Evolutionary conservation across 2,113 vertebrate genomes (phyloP).

Genomic region (Numida meleagris): DNA sequence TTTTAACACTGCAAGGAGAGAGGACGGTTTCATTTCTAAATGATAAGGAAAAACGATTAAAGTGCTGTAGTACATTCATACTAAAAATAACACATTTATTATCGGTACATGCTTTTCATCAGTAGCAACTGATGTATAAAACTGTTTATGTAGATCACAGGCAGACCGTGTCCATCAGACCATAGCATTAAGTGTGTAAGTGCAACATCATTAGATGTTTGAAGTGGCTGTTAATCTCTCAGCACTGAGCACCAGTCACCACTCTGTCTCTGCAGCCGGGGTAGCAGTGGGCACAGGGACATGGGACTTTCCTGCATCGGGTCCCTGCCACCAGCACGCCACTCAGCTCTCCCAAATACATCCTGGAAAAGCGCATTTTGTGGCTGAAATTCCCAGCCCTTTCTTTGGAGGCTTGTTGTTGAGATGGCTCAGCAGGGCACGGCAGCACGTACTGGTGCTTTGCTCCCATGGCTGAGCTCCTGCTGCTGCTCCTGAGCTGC

Average conservation of each 20-base stretch:
- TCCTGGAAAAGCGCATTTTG: too few species aligned
- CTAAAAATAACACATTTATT: background rate
- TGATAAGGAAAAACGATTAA: constrained; percentile 1
- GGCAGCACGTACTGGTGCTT: background rate
- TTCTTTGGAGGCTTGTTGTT: background rate
- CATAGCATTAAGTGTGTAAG: background rate
- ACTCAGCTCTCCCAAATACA: background rate
- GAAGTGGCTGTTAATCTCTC: background rate
- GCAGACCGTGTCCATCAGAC: constrained; percentile 41
- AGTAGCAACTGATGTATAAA: background rate
- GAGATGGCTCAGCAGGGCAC: background rate
- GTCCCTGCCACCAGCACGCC: too few species aligned
- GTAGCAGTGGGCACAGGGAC: background rate
- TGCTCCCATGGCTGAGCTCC: too few species aligned
- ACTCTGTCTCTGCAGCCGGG: background rate
- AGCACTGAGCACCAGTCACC: background rate
- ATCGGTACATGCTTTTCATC: background rate
- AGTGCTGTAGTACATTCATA: constrained; percentile 15
- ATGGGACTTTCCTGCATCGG: too few species aligned
- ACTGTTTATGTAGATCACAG: background rate
- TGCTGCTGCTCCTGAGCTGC: too few species aligned
- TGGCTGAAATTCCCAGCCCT: too few species aligned
- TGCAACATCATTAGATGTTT: background rate
- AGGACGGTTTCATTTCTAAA: background rate
- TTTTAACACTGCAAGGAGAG: background rate